Percentiles rank a stretch among this genome's conserved stretches.
These are phyloP conservation scores for Apogon talboti DNA, from an alignment of 2,797 vertebrate genomes.

Conservation along the genomic window DNA sequence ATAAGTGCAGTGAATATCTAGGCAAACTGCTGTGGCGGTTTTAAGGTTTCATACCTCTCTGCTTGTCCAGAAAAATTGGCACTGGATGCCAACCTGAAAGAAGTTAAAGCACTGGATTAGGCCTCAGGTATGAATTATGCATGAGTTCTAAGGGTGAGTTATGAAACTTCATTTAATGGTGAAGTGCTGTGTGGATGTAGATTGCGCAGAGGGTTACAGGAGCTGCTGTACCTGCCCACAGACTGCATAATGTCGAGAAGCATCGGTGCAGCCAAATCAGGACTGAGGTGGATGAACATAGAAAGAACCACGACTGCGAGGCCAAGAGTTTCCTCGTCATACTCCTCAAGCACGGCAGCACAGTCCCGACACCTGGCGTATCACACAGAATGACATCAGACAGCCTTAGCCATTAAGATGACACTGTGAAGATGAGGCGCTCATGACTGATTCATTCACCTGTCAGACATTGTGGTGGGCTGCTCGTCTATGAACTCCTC, in stretches of 20 bases:
- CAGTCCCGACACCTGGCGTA: conserved; percentile 93
- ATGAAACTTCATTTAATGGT: conserved; percentile 64
- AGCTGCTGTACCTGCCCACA: conserved; percentile 91
- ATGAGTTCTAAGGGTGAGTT: conserved; percentile 64
- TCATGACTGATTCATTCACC: conserved; percentile 78
- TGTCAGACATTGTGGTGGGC: conserved; percentile 95
- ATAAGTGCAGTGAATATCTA: conserved; percentile 39
- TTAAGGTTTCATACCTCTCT: conserved; percentile 89
- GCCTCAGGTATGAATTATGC: conserved; percentile 68
- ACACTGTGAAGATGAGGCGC: not conserved
- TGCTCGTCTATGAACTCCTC: conserved; percentile 99
- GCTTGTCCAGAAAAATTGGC: conserved; percentile 96
- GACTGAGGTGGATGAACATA: conserved; percentile 97
- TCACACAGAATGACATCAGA: not conserved
- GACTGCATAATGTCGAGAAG: conserved; percentile 99
- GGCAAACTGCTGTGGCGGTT: conserved; percentile 23
- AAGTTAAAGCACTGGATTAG: conserved; percentile 71
- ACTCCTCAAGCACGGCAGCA: conserved; percentile 96
- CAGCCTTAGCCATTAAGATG: not conserved
- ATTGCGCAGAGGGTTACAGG: conserved; percentile 16
- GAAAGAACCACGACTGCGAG: conserved; percentile 96
- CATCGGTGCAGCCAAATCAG: conserved; percentile 95
- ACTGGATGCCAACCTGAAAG: conserved; percentile 93
- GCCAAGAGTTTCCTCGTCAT: conserved; percentile 96
- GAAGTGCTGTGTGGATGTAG: conserved; percentile 60